Evolutionary conservation across 2,797 vertebrate species (phyloP).

Genomic region (Salmo trutta): DNA sequence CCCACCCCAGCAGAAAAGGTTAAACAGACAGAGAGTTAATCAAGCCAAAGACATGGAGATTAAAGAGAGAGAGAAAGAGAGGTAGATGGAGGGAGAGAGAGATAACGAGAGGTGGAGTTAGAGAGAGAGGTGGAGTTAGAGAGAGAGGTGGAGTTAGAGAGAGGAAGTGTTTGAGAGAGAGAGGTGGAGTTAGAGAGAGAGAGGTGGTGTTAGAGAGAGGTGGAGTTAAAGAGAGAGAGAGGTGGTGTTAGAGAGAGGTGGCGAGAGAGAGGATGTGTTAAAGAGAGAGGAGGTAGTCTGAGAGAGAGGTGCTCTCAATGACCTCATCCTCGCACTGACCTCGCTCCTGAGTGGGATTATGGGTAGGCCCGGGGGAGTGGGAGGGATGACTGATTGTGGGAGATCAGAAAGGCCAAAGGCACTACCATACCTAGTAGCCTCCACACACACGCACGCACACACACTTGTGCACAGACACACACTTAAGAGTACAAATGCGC

Average conservation of each 20-base stretch:
- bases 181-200: not conserved
- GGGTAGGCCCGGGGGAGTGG: conserved; percentile 26
- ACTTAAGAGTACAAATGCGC: not conserved
- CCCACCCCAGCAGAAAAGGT: conserved; percentile 5
- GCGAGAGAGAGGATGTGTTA: conserved; percentile 2
- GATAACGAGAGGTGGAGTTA: conserved; percentile 9
- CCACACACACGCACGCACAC: conserved; percentile 8
- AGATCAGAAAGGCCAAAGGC: conserved; percentile 19
- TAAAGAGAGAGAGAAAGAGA: conserved; percentile 9
- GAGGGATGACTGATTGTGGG: conserved; percentile 38
- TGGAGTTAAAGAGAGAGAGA: conserved; percentile 5
- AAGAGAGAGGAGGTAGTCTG: not conserved
- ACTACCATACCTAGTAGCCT: too few relatives aligned
- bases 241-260: not conserved
- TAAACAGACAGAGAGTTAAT: conserved; percentile 10
- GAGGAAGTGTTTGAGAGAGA: not conserved
- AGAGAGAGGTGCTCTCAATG: conserved; percentile 19
- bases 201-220: too few relatives aligned
- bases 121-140: not conserved
- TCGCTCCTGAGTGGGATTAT: conserved; percentile 37
- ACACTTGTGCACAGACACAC: not conserved
- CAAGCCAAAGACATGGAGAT: conserved; percentile 5
- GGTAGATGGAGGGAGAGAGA: conserved; percentile 1
- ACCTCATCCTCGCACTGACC: conserved; percentile 36
- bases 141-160: not conserved